These are phyloP conservation scores for Eublepharis macularius DNA, from an alignment of 2,113 vertebrate genomes.

Conservation along the genomic window DNA sequence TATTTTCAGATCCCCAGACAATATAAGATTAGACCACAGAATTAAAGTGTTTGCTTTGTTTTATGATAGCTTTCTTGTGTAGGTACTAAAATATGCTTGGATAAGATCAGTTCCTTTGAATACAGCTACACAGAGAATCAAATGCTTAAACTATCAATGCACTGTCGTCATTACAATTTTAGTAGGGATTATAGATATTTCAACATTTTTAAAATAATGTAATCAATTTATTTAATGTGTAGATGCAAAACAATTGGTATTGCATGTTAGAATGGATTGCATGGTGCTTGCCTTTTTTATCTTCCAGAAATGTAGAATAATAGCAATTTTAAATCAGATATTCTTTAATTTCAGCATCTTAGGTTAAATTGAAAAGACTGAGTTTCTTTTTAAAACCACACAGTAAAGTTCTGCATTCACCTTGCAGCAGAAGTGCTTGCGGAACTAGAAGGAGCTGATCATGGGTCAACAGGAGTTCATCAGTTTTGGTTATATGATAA, in stretches of 20 bases:
- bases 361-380: not conserved
- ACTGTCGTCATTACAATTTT: slow-evolving; percentile 27
- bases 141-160: slow-evolving; percentile 29
- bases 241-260: slow-evolving; percentile 22
- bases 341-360: not conserved
- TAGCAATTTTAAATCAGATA: not conserved
- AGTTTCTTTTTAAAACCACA: not conserved
- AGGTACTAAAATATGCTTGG: slow-evolving; percentile 43
- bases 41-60: slow-evolving; percentile 71
- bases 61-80: slow-evolving; percentile 57
- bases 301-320: slow-evolving; percentile 18
- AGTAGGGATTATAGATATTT: slow-evolving; percentile 17
- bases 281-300: not conserved
- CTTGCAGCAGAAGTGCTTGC: not conserved
- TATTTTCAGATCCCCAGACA: slow-evolving; percentile 64
- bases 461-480: not conserved
- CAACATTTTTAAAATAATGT: slow-evolving; percentile 1
- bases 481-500: not conserved
- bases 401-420: not conserved
- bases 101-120: slow-evolving; percentile 53
- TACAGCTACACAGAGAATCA: slow-evolving; percentile 38
- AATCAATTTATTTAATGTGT: slow-evolving; percentile 13
- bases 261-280: not conserved
- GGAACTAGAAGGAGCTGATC: not conserved
- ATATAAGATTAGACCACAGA: slow-evolving; percentile 67